Base-by-base conservation (phyloP, 1,140 invertebrate genomes). In the Chrysopa pallens region DNA sequence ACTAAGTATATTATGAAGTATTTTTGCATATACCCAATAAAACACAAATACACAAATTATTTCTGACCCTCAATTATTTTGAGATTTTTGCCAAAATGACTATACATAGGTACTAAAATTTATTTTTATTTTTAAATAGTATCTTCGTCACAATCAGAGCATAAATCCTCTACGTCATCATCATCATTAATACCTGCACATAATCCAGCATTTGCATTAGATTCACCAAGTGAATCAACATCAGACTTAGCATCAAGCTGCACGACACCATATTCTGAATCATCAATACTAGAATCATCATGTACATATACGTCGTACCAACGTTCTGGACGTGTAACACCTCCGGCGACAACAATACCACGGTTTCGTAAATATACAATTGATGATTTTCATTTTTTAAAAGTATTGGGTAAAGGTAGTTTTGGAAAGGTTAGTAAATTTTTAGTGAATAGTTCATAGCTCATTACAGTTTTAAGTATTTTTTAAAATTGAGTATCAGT, bases 361-460 rank as follows among this genome's bases (percentile, higher is more conserved):
- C 74, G 84, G 51, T 92, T 89, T 68, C 74, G 84, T 52, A 89
- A 88, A 58, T 93, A 92, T 56, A 72, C 72, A 11, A 74, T 92
- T 38, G 80, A 87, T 51, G 88, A 95, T 60, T 96, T 95, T 66
- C 78, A 84, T 56, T 92, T 95, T 62, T 73, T 95, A 38, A 94
- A 92, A 67, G 86, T 96, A 12, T 67, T 96, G 4, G 92, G 92
- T 31, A 95, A 94, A 68, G 92, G 92, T 45, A 94, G 89, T 55
- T 97, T 95, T 58, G 92, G 92, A 55, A 97, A 96, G 73, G 87
- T 90, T 8, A 2, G 27, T 31, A 6, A 27, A 31, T 31, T 1
- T n/a, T 38, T 23, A n/a, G n/a, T n/a, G n/a, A n/a, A n/a, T n/a
- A n/a, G n/a, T n/a, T n/a, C n/a, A n/a, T n/a, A n/a, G n/a, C n/a